phyloP scores from a whole-genome alignment of 1,140 invertebrate species.

The Charaxes varanes region DNA sequence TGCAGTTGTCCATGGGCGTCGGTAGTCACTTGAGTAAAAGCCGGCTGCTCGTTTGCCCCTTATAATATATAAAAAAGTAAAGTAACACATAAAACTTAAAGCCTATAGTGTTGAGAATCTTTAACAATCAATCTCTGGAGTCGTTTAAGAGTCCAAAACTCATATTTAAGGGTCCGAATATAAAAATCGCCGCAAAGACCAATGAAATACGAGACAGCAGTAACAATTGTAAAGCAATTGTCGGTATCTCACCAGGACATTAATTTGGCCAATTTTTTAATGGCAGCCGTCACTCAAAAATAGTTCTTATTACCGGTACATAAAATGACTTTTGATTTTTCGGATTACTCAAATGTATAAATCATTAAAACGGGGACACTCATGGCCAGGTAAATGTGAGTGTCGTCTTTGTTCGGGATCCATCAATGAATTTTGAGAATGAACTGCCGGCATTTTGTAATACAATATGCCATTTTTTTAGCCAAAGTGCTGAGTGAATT shows the following conservation, averaged over 20 bases:
- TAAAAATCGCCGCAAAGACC: constrained; percentile 53
- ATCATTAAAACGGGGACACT: constrained; percentile 21
- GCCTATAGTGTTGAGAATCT: too few species aligned
- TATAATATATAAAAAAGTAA: too few species aligned
- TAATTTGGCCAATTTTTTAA: constrained; percentile 20
- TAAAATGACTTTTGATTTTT: constrained; percentile 8
- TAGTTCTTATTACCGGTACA: not conserved
- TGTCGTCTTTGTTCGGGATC: constrained; percentile 20
- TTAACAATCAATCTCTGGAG: too few species aligned
- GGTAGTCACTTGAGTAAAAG: too few species aligned
- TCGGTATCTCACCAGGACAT: constrained; percentile 37
- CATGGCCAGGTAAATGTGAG: constrained; percentile 21
- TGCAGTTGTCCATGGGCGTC: too few species aligned
- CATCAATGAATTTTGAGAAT: constrained; percentile 27
- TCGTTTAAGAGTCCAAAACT: too few species aligned
- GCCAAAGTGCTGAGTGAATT: too few species aligned
- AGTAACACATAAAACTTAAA: too few species aligned
- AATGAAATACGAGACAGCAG: constrained; percentile 44
- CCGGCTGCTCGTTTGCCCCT: too few species aligned
- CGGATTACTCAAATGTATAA: constrained; percentile 10
- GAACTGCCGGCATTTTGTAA: constrained; percentile 16
- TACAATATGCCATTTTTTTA: constrained; percentile 6
- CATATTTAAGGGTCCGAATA: constrained; percentile 29
- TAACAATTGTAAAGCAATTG: constrained; percentile 56
- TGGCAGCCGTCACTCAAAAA: not conserved